Evolutionary conservation across 2,113 vertebrate genomes (phyloP).

Genomic region (Piaya cayana): DNA sequence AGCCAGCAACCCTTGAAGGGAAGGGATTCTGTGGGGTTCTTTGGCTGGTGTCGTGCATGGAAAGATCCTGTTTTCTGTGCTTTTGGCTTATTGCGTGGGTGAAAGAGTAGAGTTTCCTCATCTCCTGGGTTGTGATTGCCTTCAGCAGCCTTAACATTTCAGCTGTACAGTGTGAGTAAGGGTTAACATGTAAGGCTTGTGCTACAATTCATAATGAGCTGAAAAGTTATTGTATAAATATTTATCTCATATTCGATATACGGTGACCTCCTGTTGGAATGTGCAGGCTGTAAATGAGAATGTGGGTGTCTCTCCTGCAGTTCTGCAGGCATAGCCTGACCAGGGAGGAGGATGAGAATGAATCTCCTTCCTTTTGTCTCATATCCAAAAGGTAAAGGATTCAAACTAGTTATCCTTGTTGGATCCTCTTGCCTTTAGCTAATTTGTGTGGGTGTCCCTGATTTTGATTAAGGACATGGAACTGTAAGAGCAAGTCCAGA

Average conservation of each 20-base stretch:
- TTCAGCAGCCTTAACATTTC: not conserved
- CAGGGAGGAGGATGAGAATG: fast-evolving
- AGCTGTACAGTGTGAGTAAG: not conserved
- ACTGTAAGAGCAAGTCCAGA: too few relatives aligned
- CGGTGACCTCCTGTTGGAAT: not conserved
- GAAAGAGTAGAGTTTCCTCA: not conserved
- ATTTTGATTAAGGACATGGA: too few relatives aligned
- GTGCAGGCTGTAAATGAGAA: not conserved
- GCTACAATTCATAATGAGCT: not conserved
- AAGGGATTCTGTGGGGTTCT: not conserved
- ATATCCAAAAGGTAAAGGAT: not conserved
- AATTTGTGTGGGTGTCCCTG: not conserved
- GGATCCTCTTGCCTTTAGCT: not conserved
- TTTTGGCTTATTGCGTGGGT: not conserved
- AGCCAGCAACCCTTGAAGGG: not conserved
- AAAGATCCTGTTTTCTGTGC: not conserved
- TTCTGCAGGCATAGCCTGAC: not conserved
- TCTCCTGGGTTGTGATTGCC: not conserved
- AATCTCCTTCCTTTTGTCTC: not conserved
- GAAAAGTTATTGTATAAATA: not conserved
- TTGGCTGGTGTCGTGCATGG: not conserved
- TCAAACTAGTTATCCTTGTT: not conserved
- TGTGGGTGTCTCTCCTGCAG: fast-evolving
- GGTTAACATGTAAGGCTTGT: not conserved
- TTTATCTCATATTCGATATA: not conserved